Evolutionary conservation across 53 echinoderm and acorn worm species (phyloP).

Genomic region (Glandiceps talaboti): DNA sequence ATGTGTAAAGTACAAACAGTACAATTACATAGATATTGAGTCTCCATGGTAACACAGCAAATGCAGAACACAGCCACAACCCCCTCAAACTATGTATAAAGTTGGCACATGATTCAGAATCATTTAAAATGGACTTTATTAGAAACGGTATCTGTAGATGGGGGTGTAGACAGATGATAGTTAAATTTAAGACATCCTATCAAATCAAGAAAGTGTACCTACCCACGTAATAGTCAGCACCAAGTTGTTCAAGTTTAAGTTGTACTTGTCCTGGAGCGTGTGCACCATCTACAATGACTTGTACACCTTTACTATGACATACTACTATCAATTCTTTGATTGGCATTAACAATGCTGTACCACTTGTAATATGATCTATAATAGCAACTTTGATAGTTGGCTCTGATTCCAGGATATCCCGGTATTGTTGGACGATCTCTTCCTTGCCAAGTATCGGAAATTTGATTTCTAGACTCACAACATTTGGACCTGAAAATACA

Average conservation of each 20-base stretch:
- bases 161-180: no score
- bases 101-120: no score
- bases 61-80: no score
- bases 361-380: slow-evolving; percentile 65
- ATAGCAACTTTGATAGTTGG: slow-evolving; percentile 46
- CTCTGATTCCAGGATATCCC: slow-evolving; percentile 27
- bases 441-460: slow-evolving; percentile 24
- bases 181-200: no score
- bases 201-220: no score
- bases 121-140: no score
- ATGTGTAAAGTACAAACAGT: no score
- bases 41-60: no score
- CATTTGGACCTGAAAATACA: slow-evolving; percentile 24
- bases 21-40: no score
- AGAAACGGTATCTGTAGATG: no score
- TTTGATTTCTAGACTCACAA: slow-evolving; percentile 26
- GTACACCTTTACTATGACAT: slow-evolving; percentile 43
- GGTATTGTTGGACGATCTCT: slow-evolving; percentile 28
- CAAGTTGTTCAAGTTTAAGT: slow-evolving; percentile 34
- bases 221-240: slow-evolving; percentile 66
- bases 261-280: slow-evolving; percentile 63
- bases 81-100: no score
- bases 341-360: slow-evolving; percentile 53
- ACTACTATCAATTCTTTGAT: slow-evolving; percentile 31
- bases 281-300: slow-evolving; percentile 56